Conservation (phyloP, 1,140 invertebrate species). For the Carcinoscorpius rotundicauda region DNA sequence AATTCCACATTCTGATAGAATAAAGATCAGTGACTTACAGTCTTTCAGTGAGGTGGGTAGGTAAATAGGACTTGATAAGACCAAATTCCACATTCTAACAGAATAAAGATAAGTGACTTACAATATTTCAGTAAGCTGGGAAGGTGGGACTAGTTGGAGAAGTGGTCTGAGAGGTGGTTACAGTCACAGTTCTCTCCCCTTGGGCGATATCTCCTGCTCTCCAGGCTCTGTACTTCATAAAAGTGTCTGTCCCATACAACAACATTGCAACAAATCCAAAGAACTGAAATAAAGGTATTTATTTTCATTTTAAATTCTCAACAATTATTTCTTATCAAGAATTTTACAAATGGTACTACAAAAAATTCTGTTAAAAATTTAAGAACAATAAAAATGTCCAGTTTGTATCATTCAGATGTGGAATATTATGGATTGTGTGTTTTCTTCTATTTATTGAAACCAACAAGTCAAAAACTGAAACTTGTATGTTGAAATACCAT, state of each 20-base stretch:
- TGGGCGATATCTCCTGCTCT: slow-evolving; percentile 55
- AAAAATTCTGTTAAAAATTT: background rate
- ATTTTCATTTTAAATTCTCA: background rate
- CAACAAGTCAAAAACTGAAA: too few relatives aligned
- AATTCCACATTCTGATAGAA: too few relatives aligned
- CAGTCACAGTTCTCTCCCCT: slow-evolving; percentile 49
- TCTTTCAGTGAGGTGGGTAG: too few relatives aligned
- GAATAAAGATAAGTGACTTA: too few relatives aligned
- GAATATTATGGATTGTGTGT: slow-evolving; percentile 4
- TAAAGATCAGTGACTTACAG: too few relatives aligned
- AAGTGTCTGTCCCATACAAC: slow-evolving; percentile 61
- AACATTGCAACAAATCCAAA: slow-evolving; percentile 65
- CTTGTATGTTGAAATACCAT: too few relatives aligned
- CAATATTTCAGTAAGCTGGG: background rate
- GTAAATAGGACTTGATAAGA: too few relatives aligned
- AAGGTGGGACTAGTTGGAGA: background rate
- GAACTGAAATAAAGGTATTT: slow-evolving; percentile 44
- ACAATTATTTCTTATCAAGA: background rate
- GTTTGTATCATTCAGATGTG: background rate
- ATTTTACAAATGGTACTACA: background rate
- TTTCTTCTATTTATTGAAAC: too few relatives aligned
- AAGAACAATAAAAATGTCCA: background rate
- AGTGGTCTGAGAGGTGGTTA: slow-evolving; percentile 42
- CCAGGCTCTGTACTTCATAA: slow-evolving; percentile 53
- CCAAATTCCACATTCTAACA: too few relatives aligned